Evolutionary conservation across 2,888 invertebrate genomes (phyloP).

Genomic region (Brachylomia viminalis): DNA sequence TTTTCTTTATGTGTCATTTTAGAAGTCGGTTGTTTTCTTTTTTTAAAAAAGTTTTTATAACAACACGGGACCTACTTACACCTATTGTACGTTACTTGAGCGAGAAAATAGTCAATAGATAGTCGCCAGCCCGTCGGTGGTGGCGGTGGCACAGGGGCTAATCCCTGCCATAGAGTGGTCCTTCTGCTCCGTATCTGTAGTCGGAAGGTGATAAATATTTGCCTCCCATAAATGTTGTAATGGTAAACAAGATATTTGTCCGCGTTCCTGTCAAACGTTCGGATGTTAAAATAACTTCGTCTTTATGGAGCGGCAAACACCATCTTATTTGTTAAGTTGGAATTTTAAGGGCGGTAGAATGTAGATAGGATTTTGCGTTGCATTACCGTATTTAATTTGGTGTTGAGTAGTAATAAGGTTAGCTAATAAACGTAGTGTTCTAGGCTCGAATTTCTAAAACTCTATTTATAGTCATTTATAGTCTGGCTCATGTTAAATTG

Average conservation of each 20-base stretch:
- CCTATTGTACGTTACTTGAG: too few relatives aligned
- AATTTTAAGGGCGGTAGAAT: background rate
- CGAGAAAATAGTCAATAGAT: too few relatives aligned
- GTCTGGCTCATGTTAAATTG: background rate
- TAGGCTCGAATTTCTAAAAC: background rate
- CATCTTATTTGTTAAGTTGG: background rate
- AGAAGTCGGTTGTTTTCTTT: too few relatives aligned
- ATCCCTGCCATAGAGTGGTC: background rate
- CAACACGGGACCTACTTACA: too few relatives aligned
- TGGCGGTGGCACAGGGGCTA: too few relatives aligned
- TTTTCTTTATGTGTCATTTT: too few relatives aligned
- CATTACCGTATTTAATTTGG: background rate
- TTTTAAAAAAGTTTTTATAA: too few relatives aligned
- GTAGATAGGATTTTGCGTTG: background rate
- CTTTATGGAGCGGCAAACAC: conserved; percentile 6
- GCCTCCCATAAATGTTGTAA: conserved; percentile 33
- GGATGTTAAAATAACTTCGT: conserved; percentile 26
- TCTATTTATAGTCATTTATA: too few relatives aligned
- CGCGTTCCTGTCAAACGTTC: conserved; percentile 18
- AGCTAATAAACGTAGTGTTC: background rate
- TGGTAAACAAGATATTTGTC: conserved; percentile 40
- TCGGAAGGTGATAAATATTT: conserved; percentile 38
- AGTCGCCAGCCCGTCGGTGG: too few relatives aligned
- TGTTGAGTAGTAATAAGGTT: background rate
- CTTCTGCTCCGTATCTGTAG: conserved; percentile 2